A percentile compares a stretch with the other conserved stretches of the same genome.
These are phyloP conservation scores for Podiceps cristatus DNA, from an alignment of 2,113 vertebrate species.

Conservation along the genomic window DNA sequence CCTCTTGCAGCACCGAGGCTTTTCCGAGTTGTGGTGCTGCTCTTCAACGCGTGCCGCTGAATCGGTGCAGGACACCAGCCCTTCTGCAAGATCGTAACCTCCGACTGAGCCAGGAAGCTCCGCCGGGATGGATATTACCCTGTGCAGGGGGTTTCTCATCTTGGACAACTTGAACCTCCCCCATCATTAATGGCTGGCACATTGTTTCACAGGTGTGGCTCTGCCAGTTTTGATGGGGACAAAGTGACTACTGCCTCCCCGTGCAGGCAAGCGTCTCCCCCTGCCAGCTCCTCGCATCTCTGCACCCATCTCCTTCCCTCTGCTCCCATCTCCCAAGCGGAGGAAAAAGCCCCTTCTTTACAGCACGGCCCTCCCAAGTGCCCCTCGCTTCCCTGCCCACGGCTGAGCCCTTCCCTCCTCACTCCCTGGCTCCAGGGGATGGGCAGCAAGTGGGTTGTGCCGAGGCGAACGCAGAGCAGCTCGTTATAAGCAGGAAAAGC, in stretches of 20 bases:
- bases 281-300: not conserved
- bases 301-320: not conserved
- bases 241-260: not conserved
- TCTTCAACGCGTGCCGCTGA: accelerated
- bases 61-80: accelerated
- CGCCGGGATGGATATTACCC: accelerated
- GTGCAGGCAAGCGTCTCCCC: not conserved
- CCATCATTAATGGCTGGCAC: not conserved
- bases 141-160: not conserved
- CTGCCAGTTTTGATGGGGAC: not conserved
- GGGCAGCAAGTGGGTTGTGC: accelerated
- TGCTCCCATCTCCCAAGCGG: not conserved
- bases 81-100: not conserved
- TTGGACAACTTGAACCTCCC: not conserved
- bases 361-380: accelerated
- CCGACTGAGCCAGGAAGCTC: not conserved
- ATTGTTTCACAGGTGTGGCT: not conserved
- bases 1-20: not conserved
- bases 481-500: not conserved
- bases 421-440: not conserved
- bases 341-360: not conserved
- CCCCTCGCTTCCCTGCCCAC: not conserved
- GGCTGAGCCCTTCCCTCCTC: not conserved
- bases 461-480: not conserved
- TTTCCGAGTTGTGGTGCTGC: accelerated